phyloP scores from a whole-genome alignment of 2,113 vertebrate species.

The Hemiprocne comata region DNA sequence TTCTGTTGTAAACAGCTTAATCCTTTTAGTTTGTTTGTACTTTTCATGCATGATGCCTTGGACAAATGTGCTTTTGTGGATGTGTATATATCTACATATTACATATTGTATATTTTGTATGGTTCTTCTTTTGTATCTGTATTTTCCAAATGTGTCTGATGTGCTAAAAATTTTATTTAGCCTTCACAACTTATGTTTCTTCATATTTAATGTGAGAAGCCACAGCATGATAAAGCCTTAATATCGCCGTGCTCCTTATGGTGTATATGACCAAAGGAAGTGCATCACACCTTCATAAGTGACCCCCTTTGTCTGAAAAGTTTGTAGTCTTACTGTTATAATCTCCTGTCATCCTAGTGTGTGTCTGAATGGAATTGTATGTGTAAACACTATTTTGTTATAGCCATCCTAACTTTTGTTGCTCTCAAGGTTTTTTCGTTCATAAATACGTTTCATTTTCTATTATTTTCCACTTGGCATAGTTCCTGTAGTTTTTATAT shows the following conservation, averaged over 20 bases:
- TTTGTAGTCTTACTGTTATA: neutral
- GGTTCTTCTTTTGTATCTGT: neutral
- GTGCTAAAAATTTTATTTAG: neutral
- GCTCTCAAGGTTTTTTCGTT: neutral
- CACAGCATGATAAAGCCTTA: neutral
- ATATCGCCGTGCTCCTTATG: neutral
- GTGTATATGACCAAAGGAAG: neutral
- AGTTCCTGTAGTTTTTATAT: neutral
- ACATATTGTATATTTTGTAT: accelerated
- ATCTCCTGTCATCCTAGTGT: neutral
- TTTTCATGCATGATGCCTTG: accelerated
- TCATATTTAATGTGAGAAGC: neutral
- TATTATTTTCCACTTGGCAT: neutral
- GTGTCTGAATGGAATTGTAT: neutral
- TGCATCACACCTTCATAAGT: neutral
- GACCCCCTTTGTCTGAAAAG: neutral
- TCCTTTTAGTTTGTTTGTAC: neutral
- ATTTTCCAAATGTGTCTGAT: neutral
- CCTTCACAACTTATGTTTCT: neutral
- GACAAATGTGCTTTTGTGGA: neutral
- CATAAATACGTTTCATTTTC: neutral
- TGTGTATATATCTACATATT: neutral
- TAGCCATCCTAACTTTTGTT: neutral
- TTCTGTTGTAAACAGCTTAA: neutral
- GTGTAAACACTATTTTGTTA: neutral